Evolutionary conservation across 2,888 invertebrate species (phyloP), one percentile per base, ranked within the genome.

Genomic region (Tuta absoluta): DNA sequence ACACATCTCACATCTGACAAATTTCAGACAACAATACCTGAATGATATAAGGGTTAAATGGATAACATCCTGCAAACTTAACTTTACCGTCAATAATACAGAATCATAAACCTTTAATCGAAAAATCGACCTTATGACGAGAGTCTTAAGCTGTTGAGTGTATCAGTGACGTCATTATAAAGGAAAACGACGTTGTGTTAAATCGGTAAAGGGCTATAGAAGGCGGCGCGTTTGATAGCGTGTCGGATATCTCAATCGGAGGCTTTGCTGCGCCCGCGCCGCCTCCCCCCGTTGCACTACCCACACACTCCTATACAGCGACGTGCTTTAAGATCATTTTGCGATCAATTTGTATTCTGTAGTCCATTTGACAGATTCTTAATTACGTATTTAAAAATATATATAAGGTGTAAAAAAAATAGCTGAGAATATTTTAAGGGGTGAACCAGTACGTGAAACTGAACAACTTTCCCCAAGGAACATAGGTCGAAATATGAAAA

Each of bases 221-320:
- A 79, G 76, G 85, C 90, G 90, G 90, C 74, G 65, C 83, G 82
- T 91, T 90, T 91, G 91, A 91, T 79, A 78, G 72, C 82, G 84
- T 84, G 81, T 91, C 89, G 85, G 87, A 89, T 91, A 87, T 86
- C 89, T 89, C 88, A 86, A 89, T 91, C 88, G 85, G 70, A 84
- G 82, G 83, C 86, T 87, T 86, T 77, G 74, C 79, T 80, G 81
- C 85, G 83, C 82, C 79, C 80, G 81, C 82, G 81, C 80, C 77
- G 79, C 66, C 71, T 33, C 33, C 33, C 7, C 33, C 33, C 8
- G 1, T 33, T 1, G 8, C 33, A 5, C 28, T 28, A 4, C 28
- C 51, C 24, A 2, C 49, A 10, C 69, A 70, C 71, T 69, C 85
- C 81, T 82, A 84, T 86, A 78, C 79, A 76, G 77, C 69, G 76